These are phyloP conservation scores for Zaprionus gabonicus DNA, from an alignment of 1,140 invertebrate species.

Conservation along the genomic window DNA sequence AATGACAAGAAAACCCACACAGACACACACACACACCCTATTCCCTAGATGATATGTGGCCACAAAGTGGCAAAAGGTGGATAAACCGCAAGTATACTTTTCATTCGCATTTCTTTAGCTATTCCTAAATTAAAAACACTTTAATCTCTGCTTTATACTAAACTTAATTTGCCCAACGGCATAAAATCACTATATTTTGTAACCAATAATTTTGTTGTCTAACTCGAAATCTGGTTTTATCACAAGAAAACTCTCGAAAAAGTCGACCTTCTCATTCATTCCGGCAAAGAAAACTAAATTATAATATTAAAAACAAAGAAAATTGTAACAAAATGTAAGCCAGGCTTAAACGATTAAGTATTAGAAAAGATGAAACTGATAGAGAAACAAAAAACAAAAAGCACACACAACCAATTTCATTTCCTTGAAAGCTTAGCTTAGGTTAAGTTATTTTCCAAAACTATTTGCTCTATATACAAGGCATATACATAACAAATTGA, in stretches of 20 bases:
- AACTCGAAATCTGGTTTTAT: slow-evolving; percentile 56
- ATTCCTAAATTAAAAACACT: slow-evolving; percentile 19
- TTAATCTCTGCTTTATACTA: slow-evolving; percentile 43
- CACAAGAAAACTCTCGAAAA: slow-evolving; percentile 7
- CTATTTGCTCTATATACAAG: slow-evolving; percentile 70
- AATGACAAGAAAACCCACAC: slow-evolving; percentile 17
- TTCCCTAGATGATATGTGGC: slow-evolving; percentile 7
- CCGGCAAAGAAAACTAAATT: slow-evolving; percentile 71
- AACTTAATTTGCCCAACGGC: slow-evolving; percentile 37
- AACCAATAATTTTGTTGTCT: slow-evolving; percentile 48
- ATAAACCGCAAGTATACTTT: slow-evolving; percentile 9
- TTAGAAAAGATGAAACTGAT: slow-evolving; percentile 52
- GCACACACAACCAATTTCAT: slow-evolving; percentile 44
- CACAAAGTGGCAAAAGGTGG: slow-evolving; percentile 35
- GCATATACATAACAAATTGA: slow-evolving; percentile 60
- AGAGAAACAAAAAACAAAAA: slow-evolving; percentile 27
- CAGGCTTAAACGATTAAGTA: slow-evolving; percentile 75
- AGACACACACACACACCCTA: neutral
- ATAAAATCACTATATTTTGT: slow-evolving; percentile 61
- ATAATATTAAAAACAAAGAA: slow-evolving; percentile 37
- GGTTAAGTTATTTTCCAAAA: slow-evolving; percentile 45
- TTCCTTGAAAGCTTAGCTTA: slow-evolving; percentile 78
- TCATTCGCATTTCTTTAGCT: slow-evolving; percentile 31
- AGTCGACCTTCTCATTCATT: slow-evolving; percentile 65
- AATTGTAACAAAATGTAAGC: slow-evolving; percentile 45